Evolutionary conservation across 2,797 vertebrate species (phyloP).

Genomic region (Eleutherodactylus coqui): DNA sequence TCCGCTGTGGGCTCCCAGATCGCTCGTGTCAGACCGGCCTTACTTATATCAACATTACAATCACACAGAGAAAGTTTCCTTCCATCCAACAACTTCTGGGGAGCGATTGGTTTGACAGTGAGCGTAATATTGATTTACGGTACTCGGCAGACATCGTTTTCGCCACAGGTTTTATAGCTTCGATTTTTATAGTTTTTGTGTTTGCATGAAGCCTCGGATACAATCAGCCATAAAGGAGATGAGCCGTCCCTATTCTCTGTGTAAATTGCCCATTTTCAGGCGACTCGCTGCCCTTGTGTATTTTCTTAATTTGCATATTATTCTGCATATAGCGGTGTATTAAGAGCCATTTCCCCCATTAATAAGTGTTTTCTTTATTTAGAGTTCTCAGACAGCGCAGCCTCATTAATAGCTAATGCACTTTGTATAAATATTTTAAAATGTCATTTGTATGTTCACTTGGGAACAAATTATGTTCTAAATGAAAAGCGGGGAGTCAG

Average conservation of each 20-base stretch:
- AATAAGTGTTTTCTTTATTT: constrained; percentile 29
- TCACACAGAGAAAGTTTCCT: too few species aligned
- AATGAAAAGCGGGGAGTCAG: constrained; percentile 31
- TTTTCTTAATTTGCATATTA: constrained; percentile 39
- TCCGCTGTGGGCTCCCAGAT: too few species aligned
- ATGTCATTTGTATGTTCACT: constrained; percentile 44
- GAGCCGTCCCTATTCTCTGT: background rate
- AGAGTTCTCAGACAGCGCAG: constrained; percentile 4
- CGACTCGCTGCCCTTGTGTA: background rate
- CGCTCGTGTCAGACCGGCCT: too few species aligned
- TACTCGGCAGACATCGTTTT: too few species aligned
- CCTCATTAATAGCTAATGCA: constrained; percentile 57
- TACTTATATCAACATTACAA: too few species aligned
- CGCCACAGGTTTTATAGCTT: background rate
- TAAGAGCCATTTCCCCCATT: constrained; percentile 26
- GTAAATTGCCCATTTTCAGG: constrained; percentile 11
- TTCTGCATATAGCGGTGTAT: constrained; percentile 22
- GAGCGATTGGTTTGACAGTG: too few species aligned
- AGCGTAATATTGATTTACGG: background rate
- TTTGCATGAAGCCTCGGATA: background rate
- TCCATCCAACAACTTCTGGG: too few species aligned
- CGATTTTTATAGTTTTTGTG: too few species aligned
- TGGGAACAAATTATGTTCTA: constrained; percentile 37
- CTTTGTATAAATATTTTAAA: constrained; percentile 54
- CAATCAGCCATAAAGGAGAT: background rate